Percentiles rank a stretch among this genome's conserved stretches.
Evolutionary conservation across 2,113 vertebrate species (phyloP).

Genomic region (Cavia aperea): DNA sequence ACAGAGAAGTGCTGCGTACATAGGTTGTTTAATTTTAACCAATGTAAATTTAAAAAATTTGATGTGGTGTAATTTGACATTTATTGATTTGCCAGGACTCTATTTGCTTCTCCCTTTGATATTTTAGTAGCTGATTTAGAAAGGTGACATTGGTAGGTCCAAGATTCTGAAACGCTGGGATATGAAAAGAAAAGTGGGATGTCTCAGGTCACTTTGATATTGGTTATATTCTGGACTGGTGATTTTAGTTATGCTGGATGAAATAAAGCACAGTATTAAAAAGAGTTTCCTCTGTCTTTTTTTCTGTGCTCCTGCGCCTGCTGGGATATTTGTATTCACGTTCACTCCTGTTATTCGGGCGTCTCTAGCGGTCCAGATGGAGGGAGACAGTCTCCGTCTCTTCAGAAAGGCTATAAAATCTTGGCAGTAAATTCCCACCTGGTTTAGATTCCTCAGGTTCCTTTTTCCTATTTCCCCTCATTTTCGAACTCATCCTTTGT

Average conservation of each 20-base stretch:
- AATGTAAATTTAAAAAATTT: background rate
- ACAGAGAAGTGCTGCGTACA: background rate
- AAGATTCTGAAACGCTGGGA: background rate
- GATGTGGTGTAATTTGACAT: background rate
- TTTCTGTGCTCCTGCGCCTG: accelerated
- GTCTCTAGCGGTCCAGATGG: too few species aligned
- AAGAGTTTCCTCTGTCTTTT: background rate
- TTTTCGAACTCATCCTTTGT: background rate
- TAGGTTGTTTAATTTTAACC: background rate
- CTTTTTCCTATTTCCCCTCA: background rate
- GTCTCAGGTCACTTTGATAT: background rate
- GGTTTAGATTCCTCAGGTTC: background rate
- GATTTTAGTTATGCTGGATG: background rate
- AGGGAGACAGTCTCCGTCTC: background rate
- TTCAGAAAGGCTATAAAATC: background rate
- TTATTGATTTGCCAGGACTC: background rate
- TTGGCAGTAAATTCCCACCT: background rate
- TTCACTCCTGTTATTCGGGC: background rate
- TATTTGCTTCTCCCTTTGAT: background rate
- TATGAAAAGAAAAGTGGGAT: background rate
- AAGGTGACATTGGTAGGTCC: background rate
- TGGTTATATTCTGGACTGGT: background rate
- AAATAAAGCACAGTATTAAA: background rate
- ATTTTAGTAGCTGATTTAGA: background rate
- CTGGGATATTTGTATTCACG: background rate